These are phyloP conservation scores for Oncorhynchus keta DNA, from an alignment of 2,113 vertebrate species.

Conservation along the genomic window DNA sequence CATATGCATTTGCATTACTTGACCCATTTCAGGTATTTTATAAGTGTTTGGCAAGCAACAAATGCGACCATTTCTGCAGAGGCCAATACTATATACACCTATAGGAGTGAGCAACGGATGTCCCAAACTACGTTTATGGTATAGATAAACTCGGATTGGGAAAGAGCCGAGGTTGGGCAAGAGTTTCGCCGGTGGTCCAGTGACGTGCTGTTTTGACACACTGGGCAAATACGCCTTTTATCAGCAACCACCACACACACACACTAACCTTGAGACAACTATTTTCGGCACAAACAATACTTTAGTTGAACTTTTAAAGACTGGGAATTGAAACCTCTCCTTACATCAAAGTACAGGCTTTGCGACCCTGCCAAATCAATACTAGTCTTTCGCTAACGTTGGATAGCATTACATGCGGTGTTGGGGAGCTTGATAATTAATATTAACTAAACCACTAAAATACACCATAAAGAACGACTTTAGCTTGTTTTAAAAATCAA, in stretches of 20 bases:
- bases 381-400: slow-evolving; percentile 18
- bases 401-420: slow-evolving; percentile 40
- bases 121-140: not conserved
- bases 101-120: no score
- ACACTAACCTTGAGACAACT: no score
- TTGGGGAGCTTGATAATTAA: slow-evolving; percentile 33
- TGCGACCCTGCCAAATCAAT: not conserved
- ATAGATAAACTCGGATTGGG: slow-evolving; percentile 28
- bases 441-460: slow-evolving; percentile 45
- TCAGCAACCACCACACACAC: no score
- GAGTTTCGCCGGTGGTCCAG: not conserved
- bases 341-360: slow-evolving; percentile 6
- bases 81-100: no score
- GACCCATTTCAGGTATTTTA: slow-evolving; percentile 13
- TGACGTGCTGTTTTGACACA: slow-evolving; percentile 25
- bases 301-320: no score
- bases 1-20: not conserved
- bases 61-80: no score
- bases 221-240: slow-evolving; percentile 27
- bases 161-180: not conserved
- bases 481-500: not conserved
- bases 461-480: not conserved
- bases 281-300: no score
- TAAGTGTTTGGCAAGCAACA: no score
- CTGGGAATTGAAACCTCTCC: no score